Conservation (phyloP, 1,140 invertebrate species). For the Bombus soroeensis region DNA sequence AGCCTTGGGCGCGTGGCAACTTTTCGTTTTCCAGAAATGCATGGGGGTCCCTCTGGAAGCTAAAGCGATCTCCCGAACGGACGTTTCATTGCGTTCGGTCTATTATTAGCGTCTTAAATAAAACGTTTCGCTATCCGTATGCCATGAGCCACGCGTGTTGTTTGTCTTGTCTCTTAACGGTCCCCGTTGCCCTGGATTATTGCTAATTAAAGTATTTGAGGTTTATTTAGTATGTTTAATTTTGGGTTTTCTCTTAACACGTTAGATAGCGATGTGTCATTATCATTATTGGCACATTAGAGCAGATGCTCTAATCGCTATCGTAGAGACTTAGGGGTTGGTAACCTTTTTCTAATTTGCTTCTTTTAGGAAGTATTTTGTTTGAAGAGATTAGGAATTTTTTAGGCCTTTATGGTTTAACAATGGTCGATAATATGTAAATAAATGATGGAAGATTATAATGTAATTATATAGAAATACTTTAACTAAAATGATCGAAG, state of each 20-base stretch:
- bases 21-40: conserved; percentile 73
- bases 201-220: not conserved
- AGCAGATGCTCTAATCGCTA: no score
- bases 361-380: no score
- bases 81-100: conserved; percentile 52
- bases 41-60: conserved; percentile 34
- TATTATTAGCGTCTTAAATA: conserved; percentile 62
- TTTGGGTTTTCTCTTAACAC: not conserved
- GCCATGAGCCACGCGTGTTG: not conserved
- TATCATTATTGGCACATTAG: no score
- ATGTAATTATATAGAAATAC: no score
- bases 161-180: not conserved
- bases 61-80: conserved; percentile 44
- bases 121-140: conserved; percentile 55
- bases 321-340: no score
- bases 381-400: no score
- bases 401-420: no score
- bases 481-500: no score
- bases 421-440: no score
- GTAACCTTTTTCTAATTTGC: no score
- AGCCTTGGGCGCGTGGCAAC: conserved; percentile 69
- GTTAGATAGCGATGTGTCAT: not conserved
- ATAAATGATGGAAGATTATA: no score
- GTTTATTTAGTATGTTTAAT: not conserved
- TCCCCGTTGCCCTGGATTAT: not conserved